Evolutionary conservation across 2,888 invertebrate genomes (phyloP), one percentile per base, ranked within the genome.

Genomic region (Petrolisthes cinctipes): DNA sequence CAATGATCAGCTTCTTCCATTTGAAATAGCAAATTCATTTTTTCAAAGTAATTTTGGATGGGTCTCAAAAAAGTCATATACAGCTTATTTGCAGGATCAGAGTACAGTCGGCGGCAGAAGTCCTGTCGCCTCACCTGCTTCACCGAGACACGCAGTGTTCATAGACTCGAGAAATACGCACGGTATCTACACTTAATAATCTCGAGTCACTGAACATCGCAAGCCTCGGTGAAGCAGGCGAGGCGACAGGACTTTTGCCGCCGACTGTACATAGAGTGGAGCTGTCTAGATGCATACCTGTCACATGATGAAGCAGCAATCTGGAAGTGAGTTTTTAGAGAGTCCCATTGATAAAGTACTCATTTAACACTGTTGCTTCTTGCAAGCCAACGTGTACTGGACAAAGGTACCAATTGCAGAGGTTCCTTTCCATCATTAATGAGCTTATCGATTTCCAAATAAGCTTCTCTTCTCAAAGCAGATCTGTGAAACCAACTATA

Each of bases 401-500:
- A 83, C 20, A 73, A 20, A 75, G 83, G 83, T n/a, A 75, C 54
- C 1, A 75, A 37, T 56, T 73, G 83, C 75, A 83, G 54, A 9
- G 83, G 20, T 17, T 76, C 14, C 51, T 71, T 83, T 54, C 11
- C 57, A 57, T 76, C 75, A 83, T 54, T 76, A 17, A 83, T 76
- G n/a, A 78, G 78, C 20, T n/a, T n/a, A n/a, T n/a, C n/a, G n/a
- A n/a, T n/a, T n/a, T n/a, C n/a, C n/a, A n/a, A n/a, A n/a, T n/a
- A 71, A 9, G 71, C n/a, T 71, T 71, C 71, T 61, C 37, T 61
- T 79, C 78, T 85, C 75, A 85, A 79, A n/a, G 79, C 51, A 79
- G 85, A 85, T 56, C 76, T 85, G 51, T 85, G 85, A 66, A 85
- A 85, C 85, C 66, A 79, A 17, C 68, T 85, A 51, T 57, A 20